phyloP scores from a whole-genome alignment of 2,888 invertebrate species.

The Ischnura elegans region DNA sequence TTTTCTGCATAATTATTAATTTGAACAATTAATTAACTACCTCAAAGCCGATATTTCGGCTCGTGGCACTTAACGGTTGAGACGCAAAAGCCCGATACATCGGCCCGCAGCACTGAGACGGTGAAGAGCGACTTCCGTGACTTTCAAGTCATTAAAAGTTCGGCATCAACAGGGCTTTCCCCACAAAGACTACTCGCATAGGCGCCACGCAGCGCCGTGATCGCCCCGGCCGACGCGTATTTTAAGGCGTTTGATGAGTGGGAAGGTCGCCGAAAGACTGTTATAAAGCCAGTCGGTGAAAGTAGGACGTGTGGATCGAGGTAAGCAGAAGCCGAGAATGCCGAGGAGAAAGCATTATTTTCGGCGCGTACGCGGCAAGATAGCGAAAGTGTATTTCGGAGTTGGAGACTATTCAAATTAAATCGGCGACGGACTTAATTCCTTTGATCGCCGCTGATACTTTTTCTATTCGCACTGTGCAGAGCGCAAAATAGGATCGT shows the following conservation, averaged over 20 bases:
- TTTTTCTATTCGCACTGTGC: too few species aligned
- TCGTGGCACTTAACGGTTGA: too few species aligned
- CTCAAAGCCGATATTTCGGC: too few species aligned
- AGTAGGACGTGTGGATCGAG: slow-evolving; percentile 20
- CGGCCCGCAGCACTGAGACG: too few species aligned
- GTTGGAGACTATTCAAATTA: neutral
- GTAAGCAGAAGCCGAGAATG: neutral
- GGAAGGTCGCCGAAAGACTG: neutral
- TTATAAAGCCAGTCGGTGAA: slow-evolving; percentile 21
- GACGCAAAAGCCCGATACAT: too few species aligned
- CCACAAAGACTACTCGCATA: neutral
- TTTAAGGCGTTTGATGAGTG: neutral
- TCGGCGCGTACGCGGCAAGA: neutral
- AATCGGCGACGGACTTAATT: neutral
- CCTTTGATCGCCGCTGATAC: neutral
- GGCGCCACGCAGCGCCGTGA: neutral
- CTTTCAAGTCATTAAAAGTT: too few species aligned
- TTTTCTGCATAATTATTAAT: too few species aligned
- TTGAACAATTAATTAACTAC: too few species aligned
- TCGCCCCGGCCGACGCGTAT: neutral
- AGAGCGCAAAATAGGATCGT: too few species aligned
- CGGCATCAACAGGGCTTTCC: neutral
- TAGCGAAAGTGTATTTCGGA: slow-evolving; percentile 4
- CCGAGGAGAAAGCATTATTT: slow-evolving; percentile 14
- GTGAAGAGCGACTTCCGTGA: too few species aligned